These are phyloP conservation scores for Acanthochromis polyacanthus DNA, from an alignment of 2,113 vertebrate genomes.

Conservation along the genomic window DNA sequence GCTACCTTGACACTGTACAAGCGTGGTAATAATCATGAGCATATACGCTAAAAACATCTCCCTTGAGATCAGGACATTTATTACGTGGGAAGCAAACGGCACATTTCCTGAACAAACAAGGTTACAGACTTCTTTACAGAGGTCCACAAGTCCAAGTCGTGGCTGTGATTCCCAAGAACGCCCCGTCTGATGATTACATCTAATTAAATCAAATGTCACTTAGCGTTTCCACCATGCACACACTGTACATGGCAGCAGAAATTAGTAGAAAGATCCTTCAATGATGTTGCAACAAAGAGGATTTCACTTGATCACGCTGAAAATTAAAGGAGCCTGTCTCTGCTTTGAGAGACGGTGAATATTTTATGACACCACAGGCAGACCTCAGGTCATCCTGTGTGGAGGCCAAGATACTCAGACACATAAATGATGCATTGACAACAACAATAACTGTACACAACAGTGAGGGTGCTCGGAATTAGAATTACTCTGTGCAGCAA, in stretches of 20 bases:
- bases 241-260: slow-evolving; percentile 22
- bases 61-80: slow-evolving; percentile 3
- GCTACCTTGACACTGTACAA: slow-evolving; percentile 7
- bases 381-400: slow-evolving; percentile 52
- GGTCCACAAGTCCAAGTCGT: slow-evolving; percentile 49
- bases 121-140: slow-evolving; percentile 39
- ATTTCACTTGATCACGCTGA: slow-evolving; percentile 22
- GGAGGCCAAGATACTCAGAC: slow-evolving; percentile 46
- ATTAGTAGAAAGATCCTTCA: slow-evolving; percentile 1
- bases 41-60: slow-evolving; percentile 25
- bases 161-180: slow-evolving; percentile 51
- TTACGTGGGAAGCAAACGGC: slow-evolving; percentile 6
- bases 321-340: slow-evolving; percentile 20
- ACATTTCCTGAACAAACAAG: slow-evolving; percentile 42
- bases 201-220: slow-evolving; percentile 78
- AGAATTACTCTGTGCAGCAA: background rate
- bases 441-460: slow-evolving; percentile 27
- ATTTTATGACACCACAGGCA: slow-evolving; percentile 56
- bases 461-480: slow-evolving; percentile 41
- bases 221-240: slow-evolving; percentile 18
- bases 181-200: slow-evolving; percentile 65
- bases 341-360: slow-evolving; percentile 55
- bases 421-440: slow-evolving; percentile 57
- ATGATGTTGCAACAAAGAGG: slow-evolving; percentile 18
- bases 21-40: background rate